Evolutionary conservation across 2,888 invertebrate genomes (phyloP).

Genomic region (Chaitophorus viminalis): DNA sequence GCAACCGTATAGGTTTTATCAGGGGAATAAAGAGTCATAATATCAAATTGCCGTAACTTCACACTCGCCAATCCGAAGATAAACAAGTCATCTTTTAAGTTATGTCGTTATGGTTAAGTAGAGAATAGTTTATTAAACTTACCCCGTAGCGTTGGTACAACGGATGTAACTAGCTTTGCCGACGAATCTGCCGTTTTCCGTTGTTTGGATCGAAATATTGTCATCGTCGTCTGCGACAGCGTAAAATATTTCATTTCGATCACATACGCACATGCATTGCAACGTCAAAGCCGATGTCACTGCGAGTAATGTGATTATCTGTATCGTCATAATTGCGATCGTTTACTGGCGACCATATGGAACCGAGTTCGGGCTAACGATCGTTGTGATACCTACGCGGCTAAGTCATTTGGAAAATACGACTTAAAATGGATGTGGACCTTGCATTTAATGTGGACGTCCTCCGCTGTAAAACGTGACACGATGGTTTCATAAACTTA

Average conservation of each 20-base stretch:
- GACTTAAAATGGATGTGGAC: neutral
- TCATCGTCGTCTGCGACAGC: neutral
- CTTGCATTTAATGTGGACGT: no score
- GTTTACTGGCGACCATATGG: neutral
- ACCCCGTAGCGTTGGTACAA: conserved; percentile 31
- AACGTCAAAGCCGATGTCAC: neutral
- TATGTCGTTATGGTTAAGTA: no score
- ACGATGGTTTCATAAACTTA: no score
- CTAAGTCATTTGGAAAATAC: neutral
- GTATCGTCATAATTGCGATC: neutral
- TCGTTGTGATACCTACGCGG: neutral
- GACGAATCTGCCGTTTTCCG: neutral
- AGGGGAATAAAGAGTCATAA: no score
- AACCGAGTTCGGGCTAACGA: no score
- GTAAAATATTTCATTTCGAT: conserved; percentile 10
- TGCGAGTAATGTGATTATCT: neutral
- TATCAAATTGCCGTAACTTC: no score
- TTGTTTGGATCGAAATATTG: neutral
- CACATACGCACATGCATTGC: neutral
- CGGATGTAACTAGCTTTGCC: conserved; percentile 28
- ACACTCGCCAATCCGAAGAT: no score
- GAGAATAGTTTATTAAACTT: neutral
- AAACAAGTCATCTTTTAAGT: no score
- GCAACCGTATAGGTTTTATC: no score
- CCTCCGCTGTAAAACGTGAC: no score